These are phyloP conservation scores for Rhabdomys dilectus DNA, from an alignment of 2,113 vertebrate species.

Conservation along the genomic window DNA sequence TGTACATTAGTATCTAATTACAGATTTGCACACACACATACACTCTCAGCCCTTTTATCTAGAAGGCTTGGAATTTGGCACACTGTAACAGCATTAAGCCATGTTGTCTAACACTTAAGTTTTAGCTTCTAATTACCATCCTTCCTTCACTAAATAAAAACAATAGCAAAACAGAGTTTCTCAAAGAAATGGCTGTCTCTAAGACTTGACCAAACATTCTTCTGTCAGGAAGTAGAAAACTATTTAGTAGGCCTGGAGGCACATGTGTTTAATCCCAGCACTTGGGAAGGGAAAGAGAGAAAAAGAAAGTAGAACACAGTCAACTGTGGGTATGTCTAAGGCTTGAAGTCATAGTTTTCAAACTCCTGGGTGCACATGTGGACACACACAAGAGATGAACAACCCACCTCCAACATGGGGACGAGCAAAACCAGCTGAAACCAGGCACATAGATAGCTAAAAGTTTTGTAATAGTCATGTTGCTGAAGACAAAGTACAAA, in stretches of 20 bases:
- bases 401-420: background rate
- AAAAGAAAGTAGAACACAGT: background rate
- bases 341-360: background rate
- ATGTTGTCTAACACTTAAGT: background rate
- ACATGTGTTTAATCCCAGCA: background rate
- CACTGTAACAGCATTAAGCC: background rate
- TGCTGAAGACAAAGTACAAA: too few species aligned
- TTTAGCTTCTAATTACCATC: background rate
- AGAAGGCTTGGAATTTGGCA: background rate
- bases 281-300: background rate
- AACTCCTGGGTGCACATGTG: background rate
- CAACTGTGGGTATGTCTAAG: background rate
- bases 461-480: too few species aligned
- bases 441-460: too few species aligned
- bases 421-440: background rate
- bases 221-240: background rate
- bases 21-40: background rate
- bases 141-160: background rate
- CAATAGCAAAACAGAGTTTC: background rate
- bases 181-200: background rate
- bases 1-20: background rate
- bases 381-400: background rate
- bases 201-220: background rate
- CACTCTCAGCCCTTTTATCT: background rate
- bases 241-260: background rate